Evolutionary conservation across 2,888 invertebrate genomes (phyloP).

Genomic region (Sesamia inferens): DNA sequence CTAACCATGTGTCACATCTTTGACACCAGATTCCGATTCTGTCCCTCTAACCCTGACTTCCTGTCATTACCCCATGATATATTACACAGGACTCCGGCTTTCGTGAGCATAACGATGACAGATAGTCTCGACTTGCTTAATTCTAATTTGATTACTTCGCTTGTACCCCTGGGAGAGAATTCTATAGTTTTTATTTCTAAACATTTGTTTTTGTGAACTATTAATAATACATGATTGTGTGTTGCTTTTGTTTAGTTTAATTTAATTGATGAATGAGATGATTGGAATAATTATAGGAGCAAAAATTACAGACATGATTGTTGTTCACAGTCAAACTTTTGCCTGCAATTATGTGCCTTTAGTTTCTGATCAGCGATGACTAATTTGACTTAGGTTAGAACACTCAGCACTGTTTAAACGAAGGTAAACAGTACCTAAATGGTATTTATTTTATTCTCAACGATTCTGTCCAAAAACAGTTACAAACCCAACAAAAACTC

Average conservation of each 20-base stretch:
- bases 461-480: constrained; percentile 28
- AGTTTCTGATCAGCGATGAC: background rate
- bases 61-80: constrained; percentile 73
- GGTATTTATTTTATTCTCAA: constrained; percentile 25
- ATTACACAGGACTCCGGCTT: constrained; percentile 66
- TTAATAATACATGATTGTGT: constrained; percentile 55
- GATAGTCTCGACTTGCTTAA: constrained; percentile 77
- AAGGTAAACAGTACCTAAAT: background rate
- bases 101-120: constrained; percentile 74
- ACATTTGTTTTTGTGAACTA: constrained; percentile 44
- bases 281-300: background rate
- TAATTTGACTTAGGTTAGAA: background rate
- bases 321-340: background rate
- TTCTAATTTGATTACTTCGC: constrained; percentile 79
- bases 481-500: constrained; percentile 53
- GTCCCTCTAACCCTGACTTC: constrained; percentile 68
- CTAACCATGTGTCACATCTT: constrained; percentile 56
- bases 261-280: constrained; percentile 14
- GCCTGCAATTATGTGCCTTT: background rate
- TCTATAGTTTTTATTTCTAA: constrained; percentile 49
- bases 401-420: background rate
- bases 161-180: constrained; percentile 58
- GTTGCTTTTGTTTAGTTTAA: constrained; percentile 48
- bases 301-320: background rate
- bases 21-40: constrained; percentile 57